phyloP scores from a whole-genome alignment of 2,888 invertebrate genomes.

The Scrobipalpa costella region DNA sequence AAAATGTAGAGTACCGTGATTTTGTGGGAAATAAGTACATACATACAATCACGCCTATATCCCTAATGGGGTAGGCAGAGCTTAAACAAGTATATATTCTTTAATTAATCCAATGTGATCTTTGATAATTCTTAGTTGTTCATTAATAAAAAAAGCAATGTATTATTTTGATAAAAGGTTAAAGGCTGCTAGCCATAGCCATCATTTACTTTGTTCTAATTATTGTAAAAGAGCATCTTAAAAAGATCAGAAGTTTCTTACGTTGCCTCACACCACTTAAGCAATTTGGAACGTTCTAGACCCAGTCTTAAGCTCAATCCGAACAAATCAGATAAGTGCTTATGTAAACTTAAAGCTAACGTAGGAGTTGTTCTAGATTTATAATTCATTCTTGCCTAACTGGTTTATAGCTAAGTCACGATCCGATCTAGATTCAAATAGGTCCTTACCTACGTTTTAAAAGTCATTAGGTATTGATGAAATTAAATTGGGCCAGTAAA shows the following conservation, averaged over 20 bases:
- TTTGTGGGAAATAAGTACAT: neutral
- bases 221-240: too few species aligned
- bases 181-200: too few species aligned
- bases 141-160: too few species aligned
- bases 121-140: too few species aligned
- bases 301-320: neutral
- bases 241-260: neutral
- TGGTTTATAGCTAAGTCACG: slow-evolving; percentile 18
- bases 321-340: slow-evolving; percentile 12
- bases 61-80: too few species aligned
- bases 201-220: too few species aligned
- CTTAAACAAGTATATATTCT: too few species aligned
- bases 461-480: neutral
- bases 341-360: slow-evolving; percentile 11
- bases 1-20: neutral
- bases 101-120: too few species aligned
- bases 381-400: slow-evolving; percentile 20
- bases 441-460: neutral
- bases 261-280: neutral
- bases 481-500: neutral
- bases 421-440: slow-evolving; percentile 18
- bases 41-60: too few species aligned
- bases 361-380: slow-evolving; percentile 19
- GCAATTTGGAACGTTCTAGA: slow-evolving; percentile 16
- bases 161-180: too few species aligned